These are phyloP conservation scores for Orgyia antiqua DNA, from an alignment of 2,888 invertebrate species.

Conservation along the genomic window DNA sequence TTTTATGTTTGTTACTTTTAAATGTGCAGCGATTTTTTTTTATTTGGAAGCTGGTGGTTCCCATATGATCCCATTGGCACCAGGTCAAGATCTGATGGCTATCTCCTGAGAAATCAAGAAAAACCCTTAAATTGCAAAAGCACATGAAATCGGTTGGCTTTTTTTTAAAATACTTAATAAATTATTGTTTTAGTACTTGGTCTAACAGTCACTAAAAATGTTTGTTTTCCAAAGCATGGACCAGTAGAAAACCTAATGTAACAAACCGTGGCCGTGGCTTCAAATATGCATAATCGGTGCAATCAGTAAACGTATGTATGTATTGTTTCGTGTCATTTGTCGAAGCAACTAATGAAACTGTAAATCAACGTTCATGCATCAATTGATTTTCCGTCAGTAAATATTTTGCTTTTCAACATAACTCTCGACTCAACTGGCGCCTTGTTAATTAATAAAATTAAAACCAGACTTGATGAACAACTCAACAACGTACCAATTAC, in stretches of 20 bases:
- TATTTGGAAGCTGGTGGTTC: no score
- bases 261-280: conserved; percentile 7
- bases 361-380: conserved; percentile 67
- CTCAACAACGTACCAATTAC: conserved; percentile 41
- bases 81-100: no score
- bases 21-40: no score
- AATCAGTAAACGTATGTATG: conserved; percentile 39
- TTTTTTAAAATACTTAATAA: no score
- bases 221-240: no score
- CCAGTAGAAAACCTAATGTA: conserved; percentile 5
- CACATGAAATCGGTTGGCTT: no score
- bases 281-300: conserved; percentile 31
- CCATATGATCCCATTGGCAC: no score
- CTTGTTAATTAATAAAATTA: conserved; percentile 62
- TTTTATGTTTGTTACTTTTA: no score
- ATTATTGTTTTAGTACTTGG: no score
- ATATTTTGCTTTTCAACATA: conserved; percentile 54
- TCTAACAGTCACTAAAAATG: no score
- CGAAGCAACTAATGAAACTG: conserved; percentile 65
- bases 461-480: conserved; percentile 47
- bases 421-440: conserved; percentile 40
- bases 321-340: conserved; percentile 45
- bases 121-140: no score
- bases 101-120: no score
- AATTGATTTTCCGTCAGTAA: conserved; percentile 53